These are phyloP conservation scores for Trichopria drosophilae DNA, from an alignment of 2,888 invertebrate genomes.

Conservation along the genomic window DNA sequence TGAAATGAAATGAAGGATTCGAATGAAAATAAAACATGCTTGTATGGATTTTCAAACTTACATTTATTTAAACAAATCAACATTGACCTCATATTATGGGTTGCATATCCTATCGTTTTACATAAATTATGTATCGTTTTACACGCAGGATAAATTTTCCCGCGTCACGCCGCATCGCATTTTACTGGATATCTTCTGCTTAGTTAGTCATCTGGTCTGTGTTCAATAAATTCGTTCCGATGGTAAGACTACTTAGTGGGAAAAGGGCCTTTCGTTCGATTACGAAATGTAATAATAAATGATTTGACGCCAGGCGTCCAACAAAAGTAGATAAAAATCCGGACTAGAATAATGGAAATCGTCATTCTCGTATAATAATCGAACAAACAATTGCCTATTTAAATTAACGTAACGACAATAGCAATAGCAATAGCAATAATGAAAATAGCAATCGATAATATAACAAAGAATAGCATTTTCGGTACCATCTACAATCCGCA, in stretches of 20 bases:
- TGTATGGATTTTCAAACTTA: conserved; percentile 56
- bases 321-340: too few relatives aligned
- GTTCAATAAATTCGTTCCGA: too few relatives aligned
- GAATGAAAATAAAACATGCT: conserved; percentile 18
- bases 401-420: conserved; percentile 28
- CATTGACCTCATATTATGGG: conserved; percentile 59
- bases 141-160: conserved; percentile 52
- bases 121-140: conserved; percentile 51
- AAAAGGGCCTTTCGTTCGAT: too few relatives aligned
- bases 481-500: conserved; percentile 42
- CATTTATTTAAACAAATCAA: conserved; percentile 60
- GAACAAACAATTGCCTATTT: too few relatives aligned
- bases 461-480: conserved; percentile 50
- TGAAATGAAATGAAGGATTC: too few relatives aligned
- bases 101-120: conserved; percentile 56
- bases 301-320: too few relatives aligned
- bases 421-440: conserved; percentile 24
- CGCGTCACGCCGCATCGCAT: conserved; percentile 48
- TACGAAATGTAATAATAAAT: conserved; percentile 11
- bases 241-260: too few relatives aligned
- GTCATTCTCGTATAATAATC: too few relatives aligned
- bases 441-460: conserved; percentile 37
- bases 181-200: too few relatives aligned
- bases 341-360: too few relatives aligned
- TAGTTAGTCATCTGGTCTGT: too few relatives aligned